These are phyloP conservation scores for Rattus rattus DNA, from an alignment of 2,113 vertebrate species.

Conservation along the genomic window DNA sequence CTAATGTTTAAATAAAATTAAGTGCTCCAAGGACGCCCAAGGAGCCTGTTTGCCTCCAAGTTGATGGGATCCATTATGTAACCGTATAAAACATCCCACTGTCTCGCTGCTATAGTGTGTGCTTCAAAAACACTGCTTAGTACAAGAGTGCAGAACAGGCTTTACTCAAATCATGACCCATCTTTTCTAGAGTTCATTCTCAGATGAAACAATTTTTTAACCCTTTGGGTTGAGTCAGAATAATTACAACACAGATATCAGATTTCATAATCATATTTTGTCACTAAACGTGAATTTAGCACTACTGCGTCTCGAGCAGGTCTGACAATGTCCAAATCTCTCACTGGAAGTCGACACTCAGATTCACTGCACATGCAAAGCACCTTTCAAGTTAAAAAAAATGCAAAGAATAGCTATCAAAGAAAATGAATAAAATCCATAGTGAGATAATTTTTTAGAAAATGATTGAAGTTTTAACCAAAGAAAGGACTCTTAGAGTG, in stretches of 20 bases:
- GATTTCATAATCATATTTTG: slow-evolving; percentile 88
- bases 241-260: slow-evolving; percentile 74
- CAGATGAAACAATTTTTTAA: slow-evolving; percentile 59
- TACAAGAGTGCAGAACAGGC: slow-evolving; percentile 43
- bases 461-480: slow-evolving; percentile 95
- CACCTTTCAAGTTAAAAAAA: slow-evolving; percentile 88
- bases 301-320: slow-evolving; percentile 78
- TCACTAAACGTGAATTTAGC: slow-evolving; percentile 85
- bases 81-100: not conserved
- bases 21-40: slow-evolving; percentile 52
- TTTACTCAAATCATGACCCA: slow-evolving; percentile 56
- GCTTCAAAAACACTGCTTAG: slow-evolving; percentile 27
- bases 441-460: slow-evolving; percentile 94
- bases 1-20: slow-evolving; percentile 2
- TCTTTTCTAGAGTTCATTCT: slow-evolving; percentile 73
- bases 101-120: not conserved
- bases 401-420: slow-evolving; percentile 91
- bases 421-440: slow-evolving; percentile 94
- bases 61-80: slow-evolving; percentile 7
- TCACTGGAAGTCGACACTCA: slow-evolving; percentile 82
- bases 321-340: slow-evolving; percentile 83
- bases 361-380: slow-evolving; percentile 86
- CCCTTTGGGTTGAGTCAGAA: slow-evolving; percentile 70
- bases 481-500: slow-evolving; percentile 93
- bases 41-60: not conserved